Percentiles rank a stretch among this genome's conserved stretches.
phyloP scores from a whole-genome alignment of 1,140 invertebrate genomes.

The Drosophila mauritiana region DNA sequence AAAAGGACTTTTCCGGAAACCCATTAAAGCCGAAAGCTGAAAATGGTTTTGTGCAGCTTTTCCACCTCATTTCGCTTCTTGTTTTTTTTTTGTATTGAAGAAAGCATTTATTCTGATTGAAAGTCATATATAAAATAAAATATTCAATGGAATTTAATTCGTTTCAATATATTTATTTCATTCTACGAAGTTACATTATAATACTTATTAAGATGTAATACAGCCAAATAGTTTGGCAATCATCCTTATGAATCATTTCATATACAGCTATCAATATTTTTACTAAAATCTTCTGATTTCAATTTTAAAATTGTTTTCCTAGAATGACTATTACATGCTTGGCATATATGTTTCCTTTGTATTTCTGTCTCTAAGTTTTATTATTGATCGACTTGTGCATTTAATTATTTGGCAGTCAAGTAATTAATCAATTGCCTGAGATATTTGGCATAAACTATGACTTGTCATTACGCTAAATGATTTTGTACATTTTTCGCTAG shows the following conservation, averaged over 20 bases:
- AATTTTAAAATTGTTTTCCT: neutral
- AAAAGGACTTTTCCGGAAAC: slow-evolving; percentile 31
- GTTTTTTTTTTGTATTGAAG: neutral
- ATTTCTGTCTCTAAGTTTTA: neutral
- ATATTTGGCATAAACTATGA: neutral
- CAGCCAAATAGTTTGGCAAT: too few relatives aligned
- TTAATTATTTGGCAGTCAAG: neutral
- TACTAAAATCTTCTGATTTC: too few relatives aligned
- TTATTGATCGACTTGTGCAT: neutral
- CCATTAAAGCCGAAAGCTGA: slow-evolving; percentile 34
- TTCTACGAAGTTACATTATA: too few relatives aligned
- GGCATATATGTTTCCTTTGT: neutral
- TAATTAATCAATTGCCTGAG: slow-evolving; percentile 13
- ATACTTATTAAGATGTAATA: too few relatives aligned
- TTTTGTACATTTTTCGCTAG: slow-evolving; percentile 3
- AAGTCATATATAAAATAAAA: neutral
- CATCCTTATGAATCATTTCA: too few relatives aligned
- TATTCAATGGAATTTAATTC: neutral
- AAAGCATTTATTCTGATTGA: neutral
- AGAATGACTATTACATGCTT: neutral
- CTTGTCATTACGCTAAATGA: slow-evolving; percentile 13
- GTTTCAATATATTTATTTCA: too few relatives aligned
- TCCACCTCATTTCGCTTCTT: slow-evolving; percentile 8
- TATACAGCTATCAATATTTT: too few relatives aligned
- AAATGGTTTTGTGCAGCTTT: slow-evolving; percentile 25